Base-by-base conservation (phyloP, 92 coral and sea anemone species). In the Umimayanthus chanpuru region DNA sequence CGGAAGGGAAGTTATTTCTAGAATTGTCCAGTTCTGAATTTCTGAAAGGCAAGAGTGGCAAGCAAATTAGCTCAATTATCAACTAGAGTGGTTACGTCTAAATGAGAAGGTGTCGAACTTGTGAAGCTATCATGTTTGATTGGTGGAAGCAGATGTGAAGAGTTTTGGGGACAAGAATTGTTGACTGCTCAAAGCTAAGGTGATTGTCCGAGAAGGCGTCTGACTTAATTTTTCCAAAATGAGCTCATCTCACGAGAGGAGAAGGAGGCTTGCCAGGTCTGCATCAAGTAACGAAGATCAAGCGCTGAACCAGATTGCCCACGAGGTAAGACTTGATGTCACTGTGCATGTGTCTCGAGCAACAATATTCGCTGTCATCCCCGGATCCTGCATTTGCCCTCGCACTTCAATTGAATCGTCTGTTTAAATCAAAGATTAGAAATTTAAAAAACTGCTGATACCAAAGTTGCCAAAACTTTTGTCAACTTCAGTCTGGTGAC, bases 241-340 rank as follows among this genome's bases (percentile, higher is more conserved):
- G 98, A 93, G 96, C 92, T 95, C 98, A 77, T 90, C 94, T 47
- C 94, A 94, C 88, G 96, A 96, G 77, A 93, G 99, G 78, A 91
- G 99, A 68, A 93, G 99, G 74, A 93, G 98, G 88, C 96, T 96
- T 49, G 83, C 94, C 50, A 90, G 94, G 81, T 82, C 92, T 30
- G 92, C 98, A 36, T 94, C 99, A 10, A 93, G 97, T 50, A 91
- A 98, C 23, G 99, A 97, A 80, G 99, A 97, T 89, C 99, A 97
- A 88, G 98, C 99, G 55, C 77, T 97, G 79, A 97, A 97, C 91
- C 98, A 97, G 89, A 97, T 97, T 80, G 99, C 99, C 23, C 92
- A 94, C 47, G 99, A 97, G 96, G 99, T 97, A 90, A 88, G 98
- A 55, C 21, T 29, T 53, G 21, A 61, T 47, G n/a, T 28, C 65